phyloP scores from a whole-genome alignment of 2,797 vertebrate species.

The Adelosebastes latens region DNA sequence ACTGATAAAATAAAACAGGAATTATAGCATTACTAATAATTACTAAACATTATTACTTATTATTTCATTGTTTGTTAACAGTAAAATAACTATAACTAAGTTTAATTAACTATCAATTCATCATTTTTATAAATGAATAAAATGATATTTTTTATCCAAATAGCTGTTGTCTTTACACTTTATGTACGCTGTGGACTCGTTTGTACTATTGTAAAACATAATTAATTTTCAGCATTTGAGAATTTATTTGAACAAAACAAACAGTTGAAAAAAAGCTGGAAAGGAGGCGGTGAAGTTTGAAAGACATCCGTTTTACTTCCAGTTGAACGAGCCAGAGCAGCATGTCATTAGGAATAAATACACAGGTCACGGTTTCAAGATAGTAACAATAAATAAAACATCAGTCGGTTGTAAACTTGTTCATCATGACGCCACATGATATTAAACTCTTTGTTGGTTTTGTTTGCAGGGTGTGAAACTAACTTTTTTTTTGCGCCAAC shows the following conservation, averaged over 20 bases:
- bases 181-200: fast-evolving
- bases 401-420: conserved; percentile 70
- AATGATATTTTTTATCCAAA: fast-evolving
- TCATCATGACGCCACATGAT: conserved; percentile 59
- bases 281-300: conserved; percentile 29
- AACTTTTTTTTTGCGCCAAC: background rate
- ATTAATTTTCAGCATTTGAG: no score
- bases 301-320: conserved; percentile 70
- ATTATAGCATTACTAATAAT: no score
- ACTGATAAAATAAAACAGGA: no score
- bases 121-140: no score
- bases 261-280: no score
- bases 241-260: no score
- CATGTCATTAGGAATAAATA: conserved; percentile 58
- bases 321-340: conserved; percentile 61
- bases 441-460: conserved; percentile 38
- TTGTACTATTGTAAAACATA: no score
- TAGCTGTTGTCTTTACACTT: no score
- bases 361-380: conserved; percentile 63
- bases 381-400: conserved; percentile 70
- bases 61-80: no score
- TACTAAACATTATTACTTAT: no score
- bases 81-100: no score
- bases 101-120: no score
- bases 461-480: conserved; percentile 28